A percentile compares a stretch with the other conserved stretches of the same genome.
These are phyloP conservation scores for Quadroppia sp. DNA, from an alignment of 2,888 invertebrate genomes.

Conservation along the genomic window DNA sequence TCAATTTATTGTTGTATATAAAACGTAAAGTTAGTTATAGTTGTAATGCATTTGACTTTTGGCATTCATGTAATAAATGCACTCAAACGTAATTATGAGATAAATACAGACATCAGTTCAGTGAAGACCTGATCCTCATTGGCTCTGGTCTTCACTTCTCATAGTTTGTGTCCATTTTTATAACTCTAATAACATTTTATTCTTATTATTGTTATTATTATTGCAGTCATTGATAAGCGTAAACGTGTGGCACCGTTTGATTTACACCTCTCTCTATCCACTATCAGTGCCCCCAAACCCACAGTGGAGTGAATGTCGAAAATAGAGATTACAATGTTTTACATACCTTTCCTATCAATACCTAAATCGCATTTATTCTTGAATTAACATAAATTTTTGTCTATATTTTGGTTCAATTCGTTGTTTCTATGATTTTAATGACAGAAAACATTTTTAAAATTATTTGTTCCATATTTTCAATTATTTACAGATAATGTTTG, in stretches of 20 bases:
- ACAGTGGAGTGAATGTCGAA: not conserved
- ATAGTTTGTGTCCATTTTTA: conserved; percentile 19
- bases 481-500: not conserved
- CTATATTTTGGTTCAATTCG: not conserved
- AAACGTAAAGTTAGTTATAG: conserved; percentile 19
- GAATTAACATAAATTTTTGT: no score
- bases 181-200: conserved; percentile 24
- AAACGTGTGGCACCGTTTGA: not conserved
- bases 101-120: conserved; percentile 18
- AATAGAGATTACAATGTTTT: not conserved
- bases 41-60: conserved; percentile 30
- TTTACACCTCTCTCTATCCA: conserved; percentile 10
- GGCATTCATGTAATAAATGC: conserved; percentile 38
- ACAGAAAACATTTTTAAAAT: not conserved
- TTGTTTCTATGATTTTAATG: conserved; percentile 13
- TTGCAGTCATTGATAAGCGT: conserved; percentile 11
- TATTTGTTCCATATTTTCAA: not conserved
- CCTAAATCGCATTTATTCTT: not conserved
- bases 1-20: conserved; percentile 31
- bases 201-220: conserved; percentile 10
- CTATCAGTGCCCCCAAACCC: not conserved
- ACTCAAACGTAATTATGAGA: conserved; percentile 37
- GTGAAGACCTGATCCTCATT: not conserved
- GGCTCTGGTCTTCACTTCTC: not conserved
- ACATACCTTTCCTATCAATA: not conserved